Percentiles rank a stretch among this genome's conserved stretches.
Conservation (phyloP, 2,888 invertebrate species). For the Athalia cordata region DNA sequence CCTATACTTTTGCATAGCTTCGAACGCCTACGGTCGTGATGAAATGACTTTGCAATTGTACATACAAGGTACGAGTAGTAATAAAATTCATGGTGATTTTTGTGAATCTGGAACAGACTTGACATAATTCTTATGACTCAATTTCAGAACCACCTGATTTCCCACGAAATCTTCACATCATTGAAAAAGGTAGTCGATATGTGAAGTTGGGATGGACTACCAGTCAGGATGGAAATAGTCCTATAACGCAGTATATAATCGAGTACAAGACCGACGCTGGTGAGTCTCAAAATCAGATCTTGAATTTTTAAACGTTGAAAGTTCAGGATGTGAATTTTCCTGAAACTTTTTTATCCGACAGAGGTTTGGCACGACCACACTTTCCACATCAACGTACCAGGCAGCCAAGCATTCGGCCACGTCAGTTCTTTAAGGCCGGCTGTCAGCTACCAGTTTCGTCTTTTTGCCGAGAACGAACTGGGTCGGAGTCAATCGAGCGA, state of each 20-base stretch:
- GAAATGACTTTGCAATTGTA: slow-evolving; percentile 93
- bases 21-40: slow-evolving; percentile 93
- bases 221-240: slow-evolving; percentile 92
- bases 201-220: slow-evolving; percentile 93
- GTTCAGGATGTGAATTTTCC: slow-evolving; percentile 7
- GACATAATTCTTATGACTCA: background rate
- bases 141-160: slow-evolving; percentile 88
- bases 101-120: background rate
- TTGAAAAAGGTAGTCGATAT: slow-evolving; percentile 88
- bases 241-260: slow-evolving; percentile 90
- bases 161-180: slow-evolving; percentile 89
- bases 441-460: slow-evolving; percentile 90
- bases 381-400: slow-evolving; percentile 87
- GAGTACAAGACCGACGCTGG: slow-evolving; percentile 92
- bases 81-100: background rate
- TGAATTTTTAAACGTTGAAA: slow-evolving; percentile 41
- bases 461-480: slow-evolving; percentile 91
- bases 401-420: slow-evolving; percentile 87
- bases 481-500: slow-evolving; percentile 92
- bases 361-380: slow-evolving; percentile 90
- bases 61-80: slow-evolving; percentile 83
- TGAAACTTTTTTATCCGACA: slow-evolving; percentile 66
- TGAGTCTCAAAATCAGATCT: slow-evolving; percentile 64
- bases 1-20: slow-evolving; percentile 89
- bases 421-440: slow-evolving; percentile 90